These are phyloP conservation scores for Lagocephalus sceleratus DNA, from an alignment of 2,797 vertebrate species.

Conservation along the genomic window DNA sequence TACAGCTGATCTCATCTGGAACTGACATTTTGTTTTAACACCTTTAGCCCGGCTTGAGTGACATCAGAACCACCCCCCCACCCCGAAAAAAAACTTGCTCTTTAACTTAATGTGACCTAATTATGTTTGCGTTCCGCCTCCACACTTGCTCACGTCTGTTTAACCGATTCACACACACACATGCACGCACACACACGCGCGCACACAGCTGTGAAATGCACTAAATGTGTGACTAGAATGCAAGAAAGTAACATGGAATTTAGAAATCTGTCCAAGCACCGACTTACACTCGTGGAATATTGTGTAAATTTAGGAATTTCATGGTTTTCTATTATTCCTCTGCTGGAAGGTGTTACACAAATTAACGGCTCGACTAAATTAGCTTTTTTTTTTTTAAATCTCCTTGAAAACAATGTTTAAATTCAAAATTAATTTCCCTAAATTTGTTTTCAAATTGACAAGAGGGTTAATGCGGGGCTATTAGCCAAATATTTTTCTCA, in stretches of 20 bases:
- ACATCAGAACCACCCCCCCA: too few relatives aligned
- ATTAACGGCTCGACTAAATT: conserved; percentile 47
- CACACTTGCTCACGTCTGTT: conserved; percentile 47
- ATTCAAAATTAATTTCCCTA: conserved; percentile 55
- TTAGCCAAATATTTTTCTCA: conserved; percentile 57
- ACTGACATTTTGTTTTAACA: conserved; percentile 21
- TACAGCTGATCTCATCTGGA: too few relatives aligned
- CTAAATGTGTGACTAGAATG: background rate
- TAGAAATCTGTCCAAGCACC: background rate
- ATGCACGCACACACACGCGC: conserved; percentile 1
- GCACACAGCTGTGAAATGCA: background rate
- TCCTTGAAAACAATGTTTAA: conserved; percentile 37
- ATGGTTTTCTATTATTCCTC: background rate
- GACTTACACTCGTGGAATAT: conserved; percentile 2
- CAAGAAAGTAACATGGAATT: background rate
- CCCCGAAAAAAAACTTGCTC: too few relatives aligned
- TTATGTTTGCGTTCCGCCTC: conserved; percentile 44
- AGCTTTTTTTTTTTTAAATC: conserved; percentile 15
- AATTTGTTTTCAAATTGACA: conserved; percentile 55
- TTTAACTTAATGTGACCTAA: conserved; percentile 50
- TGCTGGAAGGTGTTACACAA: conserved; percentile 26
- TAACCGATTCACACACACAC: conserved; percentile 38
- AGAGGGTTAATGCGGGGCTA: conserved; percentile 55
- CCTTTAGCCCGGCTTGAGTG: background rate
- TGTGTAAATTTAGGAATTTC: background rate